Percentiles rank a stretch among this genome's conserved stretches.
These are phyloP conservation scores for Sarcophaga caerulescens DNA, from an alignment of 2,888 invertebrate species.

Conservation along the genomic window DNA sequence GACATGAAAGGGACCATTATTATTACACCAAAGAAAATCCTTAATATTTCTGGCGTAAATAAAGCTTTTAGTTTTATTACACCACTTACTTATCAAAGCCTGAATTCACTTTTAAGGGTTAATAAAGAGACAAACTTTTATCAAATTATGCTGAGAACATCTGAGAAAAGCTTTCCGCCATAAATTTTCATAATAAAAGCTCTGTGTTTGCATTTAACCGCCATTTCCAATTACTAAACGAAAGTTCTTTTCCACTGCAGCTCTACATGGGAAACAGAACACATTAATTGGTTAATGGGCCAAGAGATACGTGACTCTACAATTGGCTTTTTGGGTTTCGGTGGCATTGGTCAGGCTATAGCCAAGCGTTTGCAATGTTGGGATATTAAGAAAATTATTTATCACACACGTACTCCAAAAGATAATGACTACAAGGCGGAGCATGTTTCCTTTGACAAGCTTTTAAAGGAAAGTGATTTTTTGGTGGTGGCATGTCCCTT, in stretches of 20 bases:
- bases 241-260: conserved; percentile 73
- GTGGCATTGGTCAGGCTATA: conserved; percentile 91
- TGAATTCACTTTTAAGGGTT: no score
- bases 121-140: no score
- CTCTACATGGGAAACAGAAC: conserved; percentile 86
- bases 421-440: conserved; percentile 85
- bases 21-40: no score
- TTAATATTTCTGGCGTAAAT: no score
- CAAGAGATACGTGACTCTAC: conserved; percentile 89
- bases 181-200: conserved; percentile 3
- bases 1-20: no score
- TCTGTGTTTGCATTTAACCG: no score
- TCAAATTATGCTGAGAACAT: no score
- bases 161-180: no score
- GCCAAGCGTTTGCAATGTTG: conserved; percentile 89
- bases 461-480: conserved; percentile 91
- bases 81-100: no score
- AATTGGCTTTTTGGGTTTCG: conserved; percentile 93
- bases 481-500: conserved; percentile 90
- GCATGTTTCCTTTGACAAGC: conserved; percentile 86
- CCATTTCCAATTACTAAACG: no score
- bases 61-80: no score
- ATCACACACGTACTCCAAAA: conserved; percentile 86
- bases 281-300: conserved; percentile 89
- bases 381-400: conserved; percentile 87